These are phyloP conservation scores for Pyrgilauda ruficollis DNA, from an alignment of 2,113 vertebrate genomes.

Conservation along the genomic window DNA sequence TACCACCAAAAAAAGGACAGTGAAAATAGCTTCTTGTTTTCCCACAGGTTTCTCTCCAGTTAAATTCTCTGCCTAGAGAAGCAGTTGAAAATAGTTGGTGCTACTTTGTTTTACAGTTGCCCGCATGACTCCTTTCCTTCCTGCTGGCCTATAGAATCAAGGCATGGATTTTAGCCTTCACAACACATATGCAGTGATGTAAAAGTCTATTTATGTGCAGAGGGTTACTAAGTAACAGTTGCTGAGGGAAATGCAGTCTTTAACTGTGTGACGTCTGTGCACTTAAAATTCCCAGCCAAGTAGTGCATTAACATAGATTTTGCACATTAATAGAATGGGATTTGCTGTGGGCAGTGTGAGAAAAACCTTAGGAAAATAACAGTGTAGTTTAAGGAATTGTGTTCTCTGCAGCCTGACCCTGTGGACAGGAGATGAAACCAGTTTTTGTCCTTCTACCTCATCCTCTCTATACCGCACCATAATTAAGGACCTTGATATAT, in stretches of 20 bases:
- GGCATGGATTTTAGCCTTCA: neutral
- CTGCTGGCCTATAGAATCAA: neutral
- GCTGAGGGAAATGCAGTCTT: slow-evolving; percentile 44
- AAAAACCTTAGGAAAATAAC: neutral
- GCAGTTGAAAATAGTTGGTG: neutral
- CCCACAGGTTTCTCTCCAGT: neutral
- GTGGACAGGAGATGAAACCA: neutral
- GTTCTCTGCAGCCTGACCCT: neutral
- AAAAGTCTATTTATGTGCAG: slow-evolving; percentile 43
- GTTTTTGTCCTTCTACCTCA: neutral
- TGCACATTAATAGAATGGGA: neutral
- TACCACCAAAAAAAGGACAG: neutral
- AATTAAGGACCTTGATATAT: neutral
- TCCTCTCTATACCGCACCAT: neutral
- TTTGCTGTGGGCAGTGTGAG: slow-evolving; percentile 14
- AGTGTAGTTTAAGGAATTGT: neutral
- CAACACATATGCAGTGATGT: neutral
- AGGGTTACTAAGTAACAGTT: slow-evolving; percentile 64
- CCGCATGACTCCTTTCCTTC: neutral
- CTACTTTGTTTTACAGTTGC: neutral
- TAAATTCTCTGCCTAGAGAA: neutral
- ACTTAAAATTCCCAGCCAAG: neutral
- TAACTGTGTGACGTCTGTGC: slow-evolving; percentile 12
- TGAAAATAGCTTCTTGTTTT: neutral
- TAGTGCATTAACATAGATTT: slow-evolving; percentile 55